Evolutionary conservation across 2,113 vertebrate species (phyloP).

Genomic region (Pterocles gutturalis): DNA sequence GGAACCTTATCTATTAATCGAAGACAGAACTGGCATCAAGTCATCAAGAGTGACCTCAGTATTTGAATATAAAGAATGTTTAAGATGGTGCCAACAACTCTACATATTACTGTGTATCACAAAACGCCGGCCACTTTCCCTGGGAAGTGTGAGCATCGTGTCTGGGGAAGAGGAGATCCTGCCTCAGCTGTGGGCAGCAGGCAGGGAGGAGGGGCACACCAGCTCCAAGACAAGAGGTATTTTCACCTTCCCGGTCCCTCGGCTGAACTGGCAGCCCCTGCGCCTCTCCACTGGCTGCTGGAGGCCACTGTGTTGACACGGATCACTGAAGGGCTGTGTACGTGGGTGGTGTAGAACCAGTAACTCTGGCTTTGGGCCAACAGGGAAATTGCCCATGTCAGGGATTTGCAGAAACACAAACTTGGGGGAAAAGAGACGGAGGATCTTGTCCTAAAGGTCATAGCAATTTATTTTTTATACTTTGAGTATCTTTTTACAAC

Average conservation of each 20-base stretch:
- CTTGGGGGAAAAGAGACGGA: neutral
- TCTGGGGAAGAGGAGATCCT: neutral
- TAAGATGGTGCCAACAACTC: slow-evolving; percentile 23
- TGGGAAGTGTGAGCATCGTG: rapidly evolving
- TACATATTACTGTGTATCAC: rapidly evolving
- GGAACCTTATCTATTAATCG: slow-evolving; percentile 60
- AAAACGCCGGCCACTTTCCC: rapidly evolving
- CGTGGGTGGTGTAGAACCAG: slow-evolving; percentile 26
- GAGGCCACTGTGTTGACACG: neutral
- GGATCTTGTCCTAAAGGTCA: slow-evolving; percentile 34
- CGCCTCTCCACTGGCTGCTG: neutral
- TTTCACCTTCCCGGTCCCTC: neutral
- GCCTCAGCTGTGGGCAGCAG: rapidly evolving
- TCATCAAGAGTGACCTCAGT: neutral
- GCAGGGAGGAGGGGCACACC: neutral
- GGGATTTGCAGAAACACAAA: slow-evolving; percentile 36
- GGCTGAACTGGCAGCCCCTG: neutral
- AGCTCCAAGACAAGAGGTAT: neutral
- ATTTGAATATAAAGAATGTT: slow-evolving; percentile 37
- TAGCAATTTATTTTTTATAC: neutral
- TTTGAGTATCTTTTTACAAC: neutral
- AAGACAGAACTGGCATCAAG: slow-evolving; percentile 49
- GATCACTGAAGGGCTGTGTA: slow-evolving; percentile 27
- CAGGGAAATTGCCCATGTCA: slow-evolving; percentile 43
- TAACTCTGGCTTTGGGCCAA: slow-evolving; percentile 15